Evolutionary conservation across 2,797 vertebrate genomes (phyloP), one percentile per base, ranked within the genome.

Genomic region (Sebastes oblongus): DNA sequence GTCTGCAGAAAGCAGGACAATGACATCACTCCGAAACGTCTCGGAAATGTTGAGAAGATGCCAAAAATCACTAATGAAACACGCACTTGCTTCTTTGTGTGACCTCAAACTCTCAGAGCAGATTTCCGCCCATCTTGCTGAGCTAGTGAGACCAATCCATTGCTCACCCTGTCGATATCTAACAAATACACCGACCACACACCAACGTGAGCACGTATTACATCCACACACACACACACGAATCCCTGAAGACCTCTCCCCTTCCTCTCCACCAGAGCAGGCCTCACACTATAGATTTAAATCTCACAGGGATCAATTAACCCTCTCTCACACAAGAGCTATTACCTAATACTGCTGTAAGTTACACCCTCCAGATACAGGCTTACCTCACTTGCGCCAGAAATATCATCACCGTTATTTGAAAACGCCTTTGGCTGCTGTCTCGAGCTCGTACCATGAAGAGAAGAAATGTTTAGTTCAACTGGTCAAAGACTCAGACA

Each of bases 291-390:
- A 34, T 80, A 74, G 85, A 80, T 87, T 59, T 50, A 82, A 74
- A 74, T 71, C 91, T 91, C 86, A 13, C 82, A 84, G 75, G 88
- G 88, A 91, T 92, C 88, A 93, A 91, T 90, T 89, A 90, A 84
- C 75, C n/a, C 58, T 50, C 75, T 70, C 61, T 81, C 65, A 72
- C 64, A 75, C 84, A 39, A 29, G 60, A 84, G 24, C 66, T 71
- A 85, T 89, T 82, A 88, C 76, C 77, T 77, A 84, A 88, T 81
- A 52, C 59, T 79, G 60, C 39, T 73, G 54, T 55, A 84, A 75
- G 77, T 82, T 80, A 81, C 79, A 70, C 86, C 76, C 81, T 66
- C 9, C 46, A 75, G 56, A 83, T 30, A 13, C 34, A 76, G 25
- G 52, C 72, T 89, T 36, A 81, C 82, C 66, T 89, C 87, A 84